Evolutionary conservation across 2,797 vertebrate species (phyloP).

Genomic region (Dendrocincla fuliginosa): DNA sequence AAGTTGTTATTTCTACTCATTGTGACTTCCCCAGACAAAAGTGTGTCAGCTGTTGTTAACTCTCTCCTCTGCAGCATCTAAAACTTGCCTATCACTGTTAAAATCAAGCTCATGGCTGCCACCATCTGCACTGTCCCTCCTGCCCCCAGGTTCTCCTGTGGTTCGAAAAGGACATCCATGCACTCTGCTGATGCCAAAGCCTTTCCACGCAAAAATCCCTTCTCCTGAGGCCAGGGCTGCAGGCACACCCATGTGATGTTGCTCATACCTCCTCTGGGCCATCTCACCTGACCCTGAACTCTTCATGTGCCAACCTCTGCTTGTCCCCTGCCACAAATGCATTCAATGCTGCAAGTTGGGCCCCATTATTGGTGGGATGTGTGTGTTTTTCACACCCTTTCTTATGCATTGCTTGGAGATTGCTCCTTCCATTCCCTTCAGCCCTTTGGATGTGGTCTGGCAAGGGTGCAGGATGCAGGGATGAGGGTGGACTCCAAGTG

Average conservation of each 20-base stretch:
- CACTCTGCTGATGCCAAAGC: rapidly evolving
- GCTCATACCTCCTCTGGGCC: not conserved
- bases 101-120: not conserved
- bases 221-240: not conserved
- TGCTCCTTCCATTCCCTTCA: slow-evolving; percentile 11
- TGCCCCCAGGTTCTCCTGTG: not conserved
- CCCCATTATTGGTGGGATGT: rapidly evolving
- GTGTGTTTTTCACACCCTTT: not conserved
- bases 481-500: not conserved
- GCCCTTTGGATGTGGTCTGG: not conserved
- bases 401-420: not conserved
- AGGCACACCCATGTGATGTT: not conserved
- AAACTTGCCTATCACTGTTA: not conserved
- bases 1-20: slow-evolving; percentile 42
- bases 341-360: not conserved
- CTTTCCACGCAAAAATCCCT: not conserved
- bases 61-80: not conserved
- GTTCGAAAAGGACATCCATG: not conserved
- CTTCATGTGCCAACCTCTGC: not conserved
- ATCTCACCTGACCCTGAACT: not conserved
- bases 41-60: slow-evolving; percentile 53
- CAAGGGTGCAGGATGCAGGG: not conserved
- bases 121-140: not conserved
- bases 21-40: slow-evolving; percentile 42
- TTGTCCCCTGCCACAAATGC: not conserved